Evolutionary conservation across 1,140 invertebrate genomes (phyloP).

Genomic region (Acromyrmex charruanus): DNA sequence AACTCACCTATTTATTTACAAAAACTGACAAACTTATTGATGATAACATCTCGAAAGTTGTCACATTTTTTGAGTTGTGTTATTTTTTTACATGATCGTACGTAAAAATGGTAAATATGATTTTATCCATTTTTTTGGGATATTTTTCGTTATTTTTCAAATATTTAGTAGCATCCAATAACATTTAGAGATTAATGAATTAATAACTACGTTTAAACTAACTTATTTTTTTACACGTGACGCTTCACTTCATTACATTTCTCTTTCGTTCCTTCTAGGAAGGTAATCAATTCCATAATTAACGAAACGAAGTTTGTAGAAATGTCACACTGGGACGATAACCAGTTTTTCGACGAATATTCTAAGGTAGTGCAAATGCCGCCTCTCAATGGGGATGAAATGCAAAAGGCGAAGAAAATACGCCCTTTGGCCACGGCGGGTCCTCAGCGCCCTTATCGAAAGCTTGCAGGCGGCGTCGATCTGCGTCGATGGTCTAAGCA

Average conservation of each 20-base stretch:
- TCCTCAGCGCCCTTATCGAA: constrained; percentile 32
- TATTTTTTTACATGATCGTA: not conserved
- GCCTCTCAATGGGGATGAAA: constrained; percentile 38
- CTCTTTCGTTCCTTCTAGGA: not conserved
- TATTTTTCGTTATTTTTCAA: not conserved
- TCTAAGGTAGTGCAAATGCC: constrained; percentile 12
- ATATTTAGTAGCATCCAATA: not conserved
- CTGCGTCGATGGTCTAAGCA: constrained; percentile 39
- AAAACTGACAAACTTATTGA: no score
- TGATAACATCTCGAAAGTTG: no score
- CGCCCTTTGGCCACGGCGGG: constrained; percentile 33
- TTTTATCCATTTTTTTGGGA: not conserved
- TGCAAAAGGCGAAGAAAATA: constrained; percentile 54
- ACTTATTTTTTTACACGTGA: not conserved
- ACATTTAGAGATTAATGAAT: not conserved
- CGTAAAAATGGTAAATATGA: not conserved
- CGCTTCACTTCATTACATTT: not conserved
- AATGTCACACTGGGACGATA: not conserved
- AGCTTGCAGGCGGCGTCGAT: constrained; percentile 56
- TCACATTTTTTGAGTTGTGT: no score
- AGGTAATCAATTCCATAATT: not conserved
- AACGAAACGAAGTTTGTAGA: constrained; percentile 8
- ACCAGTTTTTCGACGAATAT: constrained; percentile 16
- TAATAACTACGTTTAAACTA: not conserved
- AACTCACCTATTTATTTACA: no score